A percentile compares a stretch with the other conserved stretches of the same genome.
These are phyloP conservation scores for Gambelia wislizenii DNA, from an alignment of 2,797 vertebrate genomes.

Conservation along the genomic window DNA sequence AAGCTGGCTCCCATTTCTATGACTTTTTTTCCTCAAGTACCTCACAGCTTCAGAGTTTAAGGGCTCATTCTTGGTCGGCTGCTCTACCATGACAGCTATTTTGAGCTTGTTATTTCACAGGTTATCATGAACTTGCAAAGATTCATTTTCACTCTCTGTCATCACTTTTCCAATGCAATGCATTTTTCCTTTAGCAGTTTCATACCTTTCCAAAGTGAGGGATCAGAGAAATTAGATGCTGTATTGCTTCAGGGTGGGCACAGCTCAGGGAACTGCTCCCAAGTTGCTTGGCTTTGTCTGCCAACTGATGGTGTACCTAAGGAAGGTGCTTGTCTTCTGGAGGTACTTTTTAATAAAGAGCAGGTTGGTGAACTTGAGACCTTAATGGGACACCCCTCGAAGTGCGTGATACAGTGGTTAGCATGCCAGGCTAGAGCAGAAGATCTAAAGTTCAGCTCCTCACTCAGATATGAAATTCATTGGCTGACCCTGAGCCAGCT, in stretches of 20 bases:
- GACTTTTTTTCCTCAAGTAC: background rate
- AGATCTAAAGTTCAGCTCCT: background rate
- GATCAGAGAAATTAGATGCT: background rate
- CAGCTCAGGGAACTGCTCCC: background rate
- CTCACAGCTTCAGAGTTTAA: slow-evolving; percentile 38
- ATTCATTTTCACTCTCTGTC: slow-evolving; percentile 48
- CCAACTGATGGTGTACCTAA: background rate
- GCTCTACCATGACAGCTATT: slow-evolving; percentile 57
- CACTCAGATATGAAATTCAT: background rate
- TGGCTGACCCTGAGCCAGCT: background rate
- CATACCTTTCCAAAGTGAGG: slow-evolving; percentile 17
- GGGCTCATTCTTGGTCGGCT: slow-evolving; percentile 16
- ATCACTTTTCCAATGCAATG: slow-evolving; percentile 23
- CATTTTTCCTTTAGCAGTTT: slow-evolving; percentile 9
- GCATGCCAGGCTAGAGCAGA: background rate
- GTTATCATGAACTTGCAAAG: slow-evolving; percentile 55
- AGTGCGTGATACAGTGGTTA: background rate
- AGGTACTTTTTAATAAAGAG: background rate
- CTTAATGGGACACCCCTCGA: background rate
- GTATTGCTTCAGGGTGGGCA: background rate
- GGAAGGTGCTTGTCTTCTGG: background rate
- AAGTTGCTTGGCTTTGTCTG: background rate
- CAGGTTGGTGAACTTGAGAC: background rate
- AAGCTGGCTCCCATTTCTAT: background rate
- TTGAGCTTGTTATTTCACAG: slow-evolving; percentile 50